Evolutionary conservation across 1,140 invertebrate genomes (phyloP), one percentile per base, ranked within the genome.

Genomic region (Atta colombica): DNA sequence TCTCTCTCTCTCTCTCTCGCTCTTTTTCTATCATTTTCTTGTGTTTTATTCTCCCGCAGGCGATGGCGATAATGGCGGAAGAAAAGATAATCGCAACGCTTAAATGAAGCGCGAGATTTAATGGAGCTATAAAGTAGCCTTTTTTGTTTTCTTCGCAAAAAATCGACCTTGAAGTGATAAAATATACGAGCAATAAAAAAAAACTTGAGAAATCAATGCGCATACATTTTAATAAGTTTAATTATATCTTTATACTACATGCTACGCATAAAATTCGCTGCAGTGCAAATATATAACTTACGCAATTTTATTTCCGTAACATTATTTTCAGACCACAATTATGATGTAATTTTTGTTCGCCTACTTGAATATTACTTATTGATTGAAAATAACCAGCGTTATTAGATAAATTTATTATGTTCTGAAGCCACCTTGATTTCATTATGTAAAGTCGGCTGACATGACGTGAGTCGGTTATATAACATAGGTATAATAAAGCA

Each of bases 71-170:
- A n/a, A 39, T 18, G 16, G 7, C 18, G 68, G 45, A 75, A 63
- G 55, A n/a, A 58, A 45, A 75, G 69, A 84, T 84, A 61, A 75
- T 61, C 69, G 39, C 18, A 14, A 58, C 25, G 55, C 69, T 74
- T 82, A 61, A 74, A 45, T 35, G 80, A 84, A 63, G 69, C 55
- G 69, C 53, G 69, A 75, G 39, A 84, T 84, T 84, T 74, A 84
- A 84, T 61, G 39, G 39, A 71, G 80, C 80, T 39, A 28, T 69
- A 74, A 61, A 81, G 65, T 55, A 39, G 45, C 39, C 4, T 63
- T 75, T 68, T 61, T 84, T 61, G 25, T 35, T 8, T 28, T 49
- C 39, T 21, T 21, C 28, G 68, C 35, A 69, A 69, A 58, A 45
- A 71, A 31, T 21, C 10, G 7, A 58, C 31, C 49, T 81, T 81